A percentile compares a stretch with the other conserved stretches of the same genome.
Evolutionary conservation across 2,888 invertebrate species (phyloP).

Genomic region (Lasioglossum leucozonium): DNA sequence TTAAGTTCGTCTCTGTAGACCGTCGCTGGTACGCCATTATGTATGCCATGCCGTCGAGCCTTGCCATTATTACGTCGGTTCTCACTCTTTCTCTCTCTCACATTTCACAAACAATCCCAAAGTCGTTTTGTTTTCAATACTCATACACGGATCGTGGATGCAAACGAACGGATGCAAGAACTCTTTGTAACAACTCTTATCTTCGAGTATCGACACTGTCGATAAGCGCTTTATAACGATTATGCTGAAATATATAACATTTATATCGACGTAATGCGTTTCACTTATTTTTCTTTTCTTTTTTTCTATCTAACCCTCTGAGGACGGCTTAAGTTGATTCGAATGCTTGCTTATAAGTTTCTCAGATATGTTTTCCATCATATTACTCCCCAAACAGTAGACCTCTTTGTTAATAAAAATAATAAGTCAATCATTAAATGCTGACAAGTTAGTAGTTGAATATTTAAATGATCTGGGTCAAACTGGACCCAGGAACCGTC

Average conservation of each 20-base stretch:
- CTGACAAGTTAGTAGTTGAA: background rate
- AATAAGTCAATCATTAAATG: background rate
- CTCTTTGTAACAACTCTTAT: conserved; percentile 62
- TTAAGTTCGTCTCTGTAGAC: conserved; percentile 59
- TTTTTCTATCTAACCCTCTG: background rate
- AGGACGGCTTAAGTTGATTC: background rate
- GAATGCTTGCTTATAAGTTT: background rate
- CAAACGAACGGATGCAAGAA: conserved; percentile 43
- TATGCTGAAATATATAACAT: conserved; percentile 78
- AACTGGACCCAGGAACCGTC: background rate
- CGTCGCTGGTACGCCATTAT: conserved; percentile 63
- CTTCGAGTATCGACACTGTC: conserved; percentile 62
- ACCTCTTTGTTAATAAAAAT: background rate
- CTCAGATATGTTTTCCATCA: background rate
- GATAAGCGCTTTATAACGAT: conserved; percentile 77
- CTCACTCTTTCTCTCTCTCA: background rate
- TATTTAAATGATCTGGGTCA: background rate
- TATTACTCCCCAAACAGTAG: background rate
- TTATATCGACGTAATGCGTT: conserved; percentile 71
- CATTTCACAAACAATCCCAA: conserved; percentile 52
- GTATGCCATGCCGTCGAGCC: conserved; percentile 81
- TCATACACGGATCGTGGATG: conserved; percentile 71
- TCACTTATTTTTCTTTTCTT: conserved; percentile 16
- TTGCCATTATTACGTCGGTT: conserved; percentile 78
- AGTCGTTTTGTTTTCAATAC: conserved; percentile 76